Evolutionary conservation across 2,113 vertebrate genomes (phyloP), one percentile per base, ranked within the genome.

Genomic region (Hystrix brachyura): DNA sequence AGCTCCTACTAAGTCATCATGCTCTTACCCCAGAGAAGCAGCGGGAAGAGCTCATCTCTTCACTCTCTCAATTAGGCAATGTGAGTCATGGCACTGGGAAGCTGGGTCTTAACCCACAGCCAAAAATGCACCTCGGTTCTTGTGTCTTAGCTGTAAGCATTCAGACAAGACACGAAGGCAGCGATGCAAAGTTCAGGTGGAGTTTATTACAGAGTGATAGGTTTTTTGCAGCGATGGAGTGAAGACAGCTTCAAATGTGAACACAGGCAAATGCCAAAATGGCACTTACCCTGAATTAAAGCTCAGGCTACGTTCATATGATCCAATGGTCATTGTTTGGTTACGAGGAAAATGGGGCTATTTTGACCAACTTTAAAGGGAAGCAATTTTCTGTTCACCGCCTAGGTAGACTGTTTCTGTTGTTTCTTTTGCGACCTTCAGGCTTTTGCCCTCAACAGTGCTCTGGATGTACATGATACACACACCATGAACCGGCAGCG

Each of bases 381-480:
- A n/a, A 19, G 15, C 34, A 34, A 21, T 34, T 55, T 79, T 53
- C 29, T 55, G 17, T 55, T 34, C 51, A 79, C 76, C 29, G 10
- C 29, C 17, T 34, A 34, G 51, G 32, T 34, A 34, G 51, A 79
- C 53, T 51, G 25, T 76, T 76, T 48, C 72, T 17, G 7, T 79
- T 34, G 76, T 55, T 79, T 79, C 76, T 79, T 55, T 55, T 19
- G 76, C 55, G 76, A 55, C 29, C 29, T 34, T 32, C 17, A 6
- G 48, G 29, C 48, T 55, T 2, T 19, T n/a, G 19, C 51, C 18
- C 76, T 79, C 32, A 55, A 29, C 18, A 10, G 64, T 34, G 51
- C 11, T 79, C 32, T 79, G 76, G 76, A 5, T 23, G 27, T 53
- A 5, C 0, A 0, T 55, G 6, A 9, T 29, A 1, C 21, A 46